Evolutionary conservation across 2,113 vertebrate species (phyloP).

Genomic region (Rhodinocichla rosea): DNA sequence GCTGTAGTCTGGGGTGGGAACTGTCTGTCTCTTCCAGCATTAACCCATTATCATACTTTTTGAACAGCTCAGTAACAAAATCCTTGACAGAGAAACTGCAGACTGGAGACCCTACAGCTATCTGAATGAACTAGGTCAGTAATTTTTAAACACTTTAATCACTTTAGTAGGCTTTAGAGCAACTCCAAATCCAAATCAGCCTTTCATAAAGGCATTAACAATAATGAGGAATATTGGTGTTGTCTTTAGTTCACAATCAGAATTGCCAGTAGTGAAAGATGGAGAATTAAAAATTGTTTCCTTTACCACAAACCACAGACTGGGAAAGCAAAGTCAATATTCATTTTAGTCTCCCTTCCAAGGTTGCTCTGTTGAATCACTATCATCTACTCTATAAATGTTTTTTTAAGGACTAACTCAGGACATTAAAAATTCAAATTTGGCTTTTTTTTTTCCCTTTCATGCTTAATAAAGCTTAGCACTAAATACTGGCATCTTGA

Average conservation of each 20-base stretch:
- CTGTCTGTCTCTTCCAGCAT: slow-evolving; percentile 9
- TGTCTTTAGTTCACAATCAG: neutral
- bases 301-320: neutral
- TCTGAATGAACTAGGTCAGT: slow-evolving; percentile 93
- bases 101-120: slow-evolving; percentile 94
- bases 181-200: neutral
- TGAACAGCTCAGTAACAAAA: slow-evolving; percentile 87
- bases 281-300: neutral
- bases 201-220: slow-evolving; percentile 6
- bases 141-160: slow-evolving; percentile 56
- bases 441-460: neutral
- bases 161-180: slow-evolving; percentile 2
- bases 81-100: slow-evolving; percentile 80
- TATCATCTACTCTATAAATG: neutral
- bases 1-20: slow-evolving; percentile 40
- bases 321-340: neutral
- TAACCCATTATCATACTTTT: slow-evolving; percentile 75
- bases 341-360: neutral
- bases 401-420: neutral
- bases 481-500: neutral
- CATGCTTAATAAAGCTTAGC: neutral
- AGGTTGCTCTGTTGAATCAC: neutral
- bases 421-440: neutral
- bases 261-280: neutral
- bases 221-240: neutral